Evolutionary conservation across 2,113 vertebrate genomes (phyloP).

Genomic region (Ciconia boyciana): DNA sequence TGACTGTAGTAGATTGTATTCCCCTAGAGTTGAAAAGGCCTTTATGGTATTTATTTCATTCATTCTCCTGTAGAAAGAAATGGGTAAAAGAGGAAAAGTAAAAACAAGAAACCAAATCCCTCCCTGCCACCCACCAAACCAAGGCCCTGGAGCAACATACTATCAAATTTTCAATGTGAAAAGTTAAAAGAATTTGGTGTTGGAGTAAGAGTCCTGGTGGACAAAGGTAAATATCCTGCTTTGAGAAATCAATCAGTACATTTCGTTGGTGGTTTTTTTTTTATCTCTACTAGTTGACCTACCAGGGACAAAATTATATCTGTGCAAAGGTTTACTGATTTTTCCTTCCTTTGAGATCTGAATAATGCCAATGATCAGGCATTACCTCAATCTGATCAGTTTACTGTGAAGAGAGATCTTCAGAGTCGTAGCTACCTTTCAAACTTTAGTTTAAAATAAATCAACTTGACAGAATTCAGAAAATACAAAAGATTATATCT

Average conservation of each 20-base stretch:
- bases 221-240: neutral
- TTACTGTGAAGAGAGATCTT: neutral
- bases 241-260: neutral
- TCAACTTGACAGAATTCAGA: neutral
- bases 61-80: neutral
- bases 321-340: neutral
- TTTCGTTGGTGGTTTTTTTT: neutral
- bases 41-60: neutral
- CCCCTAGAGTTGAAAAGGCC: neutral
- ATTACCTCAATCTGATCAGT: neutral
- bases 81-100: neutral
- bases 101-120: neutral
- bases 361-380: neutral
- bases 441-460: neutral
- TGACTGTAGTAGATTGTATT: neutral
- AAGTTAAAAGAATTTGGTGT: neutral
- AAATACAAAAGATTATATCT: neutral
- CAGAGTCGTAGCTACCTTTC: neutral
- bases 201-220: neutral
- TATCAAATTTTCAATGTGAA: neutral
- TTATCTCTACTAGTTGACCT: neutral
- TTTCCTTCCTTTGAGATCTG: neutral
- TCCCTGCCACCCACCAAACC: neutral
- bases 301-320: neutral
- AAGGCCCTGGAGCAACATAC: neutral